phyloP scores from a whole-genome alignment of 1,140 invertebrate species.

The Penaeus indicus region DNA sequence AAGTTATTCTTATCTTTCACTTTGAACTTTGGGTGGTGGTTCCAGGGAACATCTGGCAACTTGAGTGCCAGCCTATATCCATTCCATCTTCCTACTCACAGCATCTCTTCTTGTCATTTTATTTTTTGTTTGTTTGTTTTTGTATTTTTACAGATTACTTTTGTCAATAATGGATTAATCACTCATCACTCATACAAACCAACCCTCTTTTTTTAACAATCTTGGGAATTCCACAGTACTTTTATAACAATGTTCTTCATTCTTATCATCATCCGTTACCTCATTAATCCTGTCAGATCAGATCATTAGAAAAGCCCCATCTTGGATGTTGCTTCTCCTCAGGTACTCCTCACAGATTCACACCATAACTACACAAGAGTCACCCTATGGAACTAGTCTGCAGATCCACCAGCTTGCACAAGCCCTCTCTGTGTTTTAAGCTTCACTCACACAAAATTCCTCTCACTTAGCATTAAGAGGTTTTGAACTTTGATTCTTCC shows the following conservation, averaged over 20 bases:
- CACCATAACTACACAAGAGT: conserved; percentile 31
- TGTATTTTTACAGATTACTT: too few species aligned
- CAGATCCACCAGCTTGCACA: conserved; percentile 51
- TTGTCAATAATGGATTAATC: too few species aligned
- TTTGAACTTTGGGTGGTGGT: conserved; percentile 59
- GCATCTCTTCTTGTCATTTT: conserved; percentile 18
- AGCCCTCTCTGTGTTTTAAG: conserved; percentile 11
- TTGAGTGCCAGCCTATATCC: conserved; percentile 3
- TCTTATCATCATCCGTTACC: conserved; percentile 22
- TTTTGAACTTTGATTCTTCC: conserved; percentile 63
- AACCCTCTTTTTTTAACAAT: conserved; percentile 6
- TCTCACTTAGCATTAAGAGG: conserved; percentile 50
- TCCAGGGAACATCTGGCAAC: conserved; percentile 21
- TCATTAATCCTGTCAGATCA: conserved; percentile 40
- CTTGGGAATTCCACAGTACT: background rate
- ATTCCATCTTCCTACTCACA: conserved; percentile 29
- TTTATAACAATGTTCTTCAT: conserved; percentile 22
- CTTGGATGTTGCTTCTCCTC: conserved; percentile 50
- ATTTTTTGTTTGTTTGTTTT: background rate
- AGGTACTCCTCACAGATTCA: conserved; percentile 47
- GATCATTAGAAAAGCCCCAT: conserved; percentile 24
- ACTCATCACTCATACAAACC: too few species aligned
- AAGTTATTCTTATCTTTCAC: conserved; percentile 53
- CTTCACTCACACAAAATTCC: conserved; percentile 44
- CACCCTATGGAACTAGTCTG: conserved; percentile 53